Evolutionary conservation across 2,797 vertebrate species (phyloP).

Genomic region (Lateolabrax maculatus): DNA sequence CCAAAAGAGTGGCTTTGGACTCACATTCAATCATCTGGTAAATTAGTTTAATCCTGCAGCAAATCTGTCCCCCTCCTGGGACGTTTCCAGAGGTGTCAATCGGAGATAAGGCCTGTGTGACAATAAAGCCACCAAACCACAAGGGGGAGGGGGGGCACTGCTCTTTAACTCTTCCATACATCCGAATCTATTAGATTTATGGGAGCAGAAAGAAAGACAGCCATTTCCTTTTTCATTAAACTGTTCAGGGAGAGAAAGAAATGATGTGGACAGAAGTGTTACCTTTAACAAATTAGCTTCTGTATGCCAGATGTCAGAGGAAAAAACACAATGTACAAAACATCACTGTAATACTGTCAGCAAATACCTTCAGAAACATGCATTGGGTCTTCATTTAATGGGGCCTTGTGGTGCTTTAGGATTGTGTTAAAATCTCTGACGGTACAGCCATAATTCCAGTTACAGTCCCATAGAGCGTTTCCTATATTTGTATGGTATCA

Average conservation of each 20-base stretch:
- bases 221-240: conserved; percentile 53
- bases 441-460: conserved; percentile 2
- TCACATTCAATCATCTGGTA: conserved; percentile 87
- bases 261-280: conserved; percentile 12
- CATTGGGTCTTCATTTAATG: neutral
- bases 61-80: conserved; percentile 84
- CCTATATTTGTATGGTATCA: neutral
- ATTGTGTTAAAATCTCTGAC: neutral
- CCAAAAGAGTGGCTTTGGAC: conserved; percentile 84
- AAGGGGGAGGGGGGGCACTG: conserved; percentile 26
- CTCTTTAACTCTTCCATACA: conserved; percentile 69
- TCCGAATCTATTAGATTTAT: conserved; percentile 73
- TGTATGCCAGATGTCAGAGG: neutral
- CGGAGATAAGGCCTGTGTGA: conserved; percentile 82
- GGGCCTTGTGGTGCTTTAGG: neutral
- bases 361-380: neutral
- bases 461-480: neutral
- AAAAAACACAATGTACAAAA: conserved; percentile 28
- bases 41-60: conserved; percentile 87
- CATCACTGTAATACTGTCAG: neutral
- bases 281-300: conserved; percentile 28
- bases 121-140: conserved; percentile 79
- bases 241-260: conserved; percentile 32
- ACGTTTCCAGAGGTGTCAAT: conserved; percentile 85
- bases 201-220: conserved; percentile 59